A percentile compares a stretch with the other conserved stretches of the same genome.
Evolutionary conservation across 2,797 vertebrate genomes (phyloP).

Genomic region (Anableps anableps): DNA sequence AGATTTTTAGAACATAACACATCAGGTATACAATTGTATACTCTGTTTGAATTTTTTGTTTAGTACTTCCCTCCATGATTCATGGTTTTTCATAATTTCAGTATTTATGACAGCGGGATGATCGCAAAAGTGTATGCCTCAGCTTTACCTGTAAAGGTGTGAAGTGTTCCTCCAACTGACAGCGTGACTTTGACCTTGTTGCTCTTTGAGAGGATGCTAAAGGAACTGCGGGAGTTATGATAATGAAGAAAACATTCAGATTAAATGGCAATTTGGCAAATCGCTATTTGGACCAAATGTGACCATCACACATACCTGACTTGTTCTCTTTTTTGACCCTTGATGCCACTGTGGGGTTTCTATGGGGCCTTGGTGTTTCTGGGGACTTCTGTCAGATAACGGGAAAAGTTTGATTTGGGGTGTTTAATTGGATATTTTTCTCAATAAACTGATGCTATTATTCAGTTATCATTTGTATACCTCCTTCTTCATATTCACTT

Average conservation of each 20-base stretch:
- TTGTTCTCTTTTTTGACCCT: not conserved
- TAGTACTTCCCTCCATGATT: not conserved
- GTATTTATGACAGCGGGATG: not conserved
- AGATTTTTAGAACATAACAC: too few relatives aligned
- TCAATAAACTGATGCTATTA: not conserved
- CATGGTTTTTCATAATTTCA: not conserved
- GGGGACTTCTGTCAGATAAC: slow-evolving; percentile 10
- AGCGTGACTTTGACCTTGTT: not conserved
- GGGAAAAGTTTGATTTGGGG: not conserved
- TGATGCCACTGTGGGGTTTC: not conserved
- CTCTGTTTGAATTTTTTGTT: not conserved
- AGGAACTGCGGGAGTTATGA: not conserved
- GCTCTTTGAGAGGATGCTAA: not conserved
- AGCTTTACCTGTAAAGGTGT: slow-evolving; percentile 5
- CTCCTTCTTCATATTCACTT: not conserved
- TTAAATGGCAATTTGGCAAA: not conserved
- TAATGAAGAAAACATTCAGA: not conserved
- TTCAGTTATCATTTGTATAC: not conserved
- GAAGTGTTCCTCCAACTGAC: not conserved
- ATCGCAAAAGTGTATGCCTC: not conserved
- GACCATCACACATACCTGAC: slow-evolving; percentile 1
- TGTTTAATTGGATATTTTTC: too few relatives aligned
- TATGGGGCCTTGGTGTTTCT: not conserved
- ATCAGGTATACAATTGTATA: too few relatives aligned
- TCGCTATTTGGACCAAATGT: not conserved